Evolutionary conservation across 2,113 vertebrate genomes (phyloP).

Genomic region (Casuarius casuarius): DNA sequence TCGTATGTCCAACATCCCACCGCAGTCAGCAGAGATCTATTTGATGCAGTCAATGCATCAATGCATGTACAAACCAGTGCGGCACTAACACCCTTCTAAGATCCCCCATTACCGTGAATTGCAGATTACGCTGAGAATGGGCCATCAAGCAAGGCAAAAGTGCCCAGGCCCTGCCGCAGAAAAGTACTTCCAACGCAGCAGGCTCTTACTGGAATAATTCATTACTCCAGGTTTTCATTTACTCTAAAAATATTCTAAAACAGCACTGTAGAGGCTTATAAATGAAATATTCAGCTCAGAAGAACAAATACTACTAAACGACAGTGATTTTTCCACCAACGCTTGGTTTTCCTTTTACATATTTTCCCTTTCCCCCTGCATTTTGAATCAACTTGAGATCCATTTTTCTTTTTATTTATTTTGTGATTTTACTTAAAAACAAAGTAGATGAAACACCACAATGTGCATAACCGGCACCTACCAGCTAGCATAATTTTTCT

Average conservation of each 20-base stretch:
- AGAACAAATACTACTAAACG: not conserved
- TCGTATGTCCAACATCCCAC: not conserved
- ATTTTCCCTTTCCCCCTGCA: not conserved
- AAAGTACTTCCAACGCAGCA: not conserved
- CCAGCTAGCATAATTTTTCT: not conserved
- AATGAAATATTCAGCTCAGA: not conserved
- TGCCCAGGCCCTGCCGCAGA: not conserved
- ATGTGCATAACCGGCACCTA: not conserved
- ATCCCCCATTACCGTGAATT: fast-evolving
- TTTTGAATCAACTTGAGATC: not conserved
- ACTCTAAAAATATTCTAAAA: not conserved
- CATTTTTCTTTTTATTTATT: not conserved
- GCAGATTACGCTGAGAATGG: not conserved
- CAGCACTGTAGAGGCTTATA: not conserved
- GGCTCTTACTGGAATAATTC: not conserved
- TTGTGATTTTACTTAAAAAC: not conserved
- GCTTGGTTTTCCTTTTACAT: not conserved
- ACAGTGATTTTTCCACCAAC: not conserved
- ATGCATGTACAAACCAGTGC: not conserved
- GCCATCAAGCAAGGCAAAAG: not conserved
- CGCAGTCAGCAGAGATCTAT: not conserved
- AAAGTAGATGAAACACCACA: not conserved
- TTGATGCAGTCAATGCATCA: fast-evolving
- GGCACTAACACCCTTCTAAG: fast-evolving
- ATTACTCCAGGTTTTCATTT: not conserved